Evolutionary conservation across 2,797 vertebrate species (phyloP).

Genomic region (Enteromius treurensis): DNA sequence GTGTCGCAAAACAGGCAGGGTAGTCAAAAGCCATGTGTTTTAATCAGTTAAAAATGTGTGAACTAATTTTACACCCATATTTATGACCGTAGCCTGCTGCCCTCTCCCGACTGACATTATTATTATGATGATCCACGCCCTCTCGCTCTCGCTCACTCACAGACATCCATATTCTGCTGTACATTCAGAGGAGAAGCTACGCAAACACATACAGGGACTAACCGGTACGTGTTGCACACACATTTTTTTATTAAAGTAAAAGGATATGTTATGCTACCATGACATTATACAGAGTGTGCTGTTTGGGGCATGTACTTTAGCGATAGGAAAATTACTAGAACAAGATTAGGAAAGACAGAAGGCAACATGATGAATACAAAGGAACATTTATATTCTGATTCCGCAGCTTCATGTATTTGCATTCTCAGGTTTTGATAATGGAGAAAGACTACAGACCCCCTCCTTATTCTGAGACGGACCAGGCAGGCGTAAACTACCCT

Average conservation of each 20-base stretch:
- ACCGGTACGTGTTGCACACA: neutral
- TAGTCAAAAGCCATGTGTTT: neutral
- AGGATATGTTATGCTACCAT: neutral
- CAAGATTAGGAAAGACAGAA: neutral
- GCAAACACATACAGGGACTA: neutral
- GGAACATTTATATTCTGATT: neutral
- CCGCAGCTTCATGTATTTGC: neutral
- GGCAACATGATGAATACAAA: neutral
- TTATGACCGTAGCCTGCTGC: neutral
- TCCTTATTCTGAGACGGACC: neutral
- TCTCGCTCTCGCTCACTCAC: neutral
- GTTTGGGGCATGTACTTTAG: neutral
- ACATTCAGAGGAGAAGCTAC: neutral
- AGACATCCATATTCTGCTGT: neutral
- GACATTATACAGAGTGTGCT: neutral
- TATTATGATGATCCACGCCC: neutral
- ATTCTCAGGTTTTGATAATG: constrained; percentile 14
- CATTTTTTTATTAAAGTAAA: neutral
- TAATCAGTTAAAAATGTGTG: neutral
- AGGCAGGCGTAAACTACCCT: neutral
- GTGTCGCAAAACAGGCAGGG: neutral
- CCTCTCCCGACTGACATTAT: neutral
- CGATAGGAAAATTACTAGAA: neutral
- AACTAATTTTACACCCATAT: neutral
- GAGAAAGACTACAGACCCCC: constrained; percentile 21